A percentile compares a stretch with the other conserved stretches of the same genome.
phyloP scores from a whole-genome alignment of 2,888 invertebrate genomes.

The Clunio marinus region DNA sequence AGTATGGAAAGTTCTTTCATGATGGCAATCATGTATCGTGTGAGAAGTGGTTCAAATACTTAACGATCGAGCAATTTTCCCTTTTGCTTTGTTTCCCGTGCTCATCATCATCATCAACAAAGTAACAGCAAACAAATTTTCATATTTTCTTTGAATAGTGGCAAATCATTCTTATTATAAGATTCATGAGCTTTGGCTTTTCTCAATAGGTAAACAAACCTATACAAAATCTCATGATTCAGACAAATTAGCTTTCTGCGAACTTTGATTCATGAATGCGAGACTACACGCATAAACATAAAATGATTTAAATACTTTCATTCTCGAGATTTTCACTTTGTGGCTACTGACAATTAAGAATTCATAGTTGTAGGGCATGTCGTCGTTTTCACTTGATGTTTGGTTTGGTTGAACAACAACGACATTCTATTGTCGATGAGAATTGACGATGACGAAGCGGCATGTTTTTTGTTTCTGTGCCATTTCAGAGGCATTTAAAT shows the following conservation, averaged over 20 bases:
- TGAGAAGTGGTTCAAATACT: no score
- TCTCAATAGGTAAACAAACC: no score
- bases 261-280: neutral
- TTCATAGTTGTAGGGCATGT: neutral
- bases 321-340: slow-evolving; percentile 4
- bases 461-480: neutral
- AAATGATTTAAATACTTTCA: neutral
- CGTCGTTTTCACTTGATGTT: neutral
- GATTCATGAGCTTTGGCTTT: no score
- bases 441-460: neutral
- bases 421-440: neutral
- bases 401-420: neutral
- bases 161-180: no score
- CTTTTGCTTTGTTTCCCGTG: no score
- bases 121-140: neutral
- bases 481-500: neutral
- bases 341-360: neutral
- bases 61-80: no score
- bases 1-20: no score
- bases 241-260: neutral
- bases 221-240: neutral
- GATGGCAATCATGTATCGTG: no score
- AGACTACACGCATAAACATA: neutral
- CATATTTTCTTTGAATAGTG: no score
- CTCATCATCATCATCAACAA: neutral